phyloP scores from a whole-genome alignment of 2,888 invertebrate species.

The Latrodectus elegans region DNA sequence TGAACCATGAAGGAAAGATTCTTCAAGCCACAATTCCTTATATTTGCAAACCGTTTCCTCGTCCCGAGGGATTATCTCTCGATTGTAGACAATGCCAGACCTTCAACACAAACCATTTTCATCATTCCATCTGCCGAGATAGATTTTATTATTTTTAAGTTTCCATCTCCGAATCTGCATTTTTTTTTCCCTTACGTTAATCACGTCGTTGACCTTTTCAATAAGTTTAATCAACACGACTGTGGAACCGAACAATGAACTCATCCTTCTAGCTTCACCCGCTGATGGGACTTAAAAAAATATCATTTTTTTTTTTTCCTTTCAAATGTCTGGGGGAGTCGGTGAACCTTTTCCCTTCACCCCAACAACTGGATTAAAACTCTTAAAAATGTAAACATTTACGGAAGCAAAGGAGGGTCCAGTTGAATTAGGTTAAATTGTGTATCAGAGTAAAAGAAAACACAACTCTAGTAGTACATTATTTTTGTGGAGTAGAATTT shows the following conservation, averaged over 20 bases:
- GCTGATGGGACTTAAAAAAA: slow-evolving; percentile 19
- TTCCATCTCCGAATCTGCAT: slow-evolving; percentile 16
- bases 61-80: slow-evolving; percentile 50
- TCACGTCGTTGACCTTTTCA: slow-evolving; percentile 63
- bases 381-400: slow-evolving; percentile 51
- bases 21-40: not conserved
- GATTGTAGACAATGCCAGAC: slow-evolving; percentile 38
- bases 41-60: slow-evolving; percentile 35
- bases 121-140: slow-evolving; percentile 23
- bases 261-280: not conserved
- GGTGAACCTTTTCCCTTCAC: slow-evolving; percentile 38
- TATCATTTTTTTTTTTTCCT: not conserved
- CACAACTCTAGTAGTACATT: too few relatives aligned
- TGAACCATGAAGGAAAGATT: slow-evolving; percentile 43
- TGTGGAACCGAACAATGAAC: slow-evolving; percentile 59
- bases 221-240: slow-evolving; percentile 50
- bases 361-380: slow-evolving; percentile 50
- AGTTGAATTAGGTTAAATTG: slow-evolving; percentile 21
- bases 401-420: slow-evolving; percentile 48
- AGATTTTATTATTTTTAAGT: slow-evolving; percentile 23
- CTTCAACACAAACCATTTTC: slow-evolving; percentile 46
- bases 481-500: too few relatives aligned
- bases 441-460: too few relatives aligned
- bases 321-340: slow-evolving; percentile 15
- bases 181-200: slow-evolving; percentile 38